phyloP scores from a whole-genome alignment of 2,888 invertebrate species.

The Heliothis peltigera region DNA sequence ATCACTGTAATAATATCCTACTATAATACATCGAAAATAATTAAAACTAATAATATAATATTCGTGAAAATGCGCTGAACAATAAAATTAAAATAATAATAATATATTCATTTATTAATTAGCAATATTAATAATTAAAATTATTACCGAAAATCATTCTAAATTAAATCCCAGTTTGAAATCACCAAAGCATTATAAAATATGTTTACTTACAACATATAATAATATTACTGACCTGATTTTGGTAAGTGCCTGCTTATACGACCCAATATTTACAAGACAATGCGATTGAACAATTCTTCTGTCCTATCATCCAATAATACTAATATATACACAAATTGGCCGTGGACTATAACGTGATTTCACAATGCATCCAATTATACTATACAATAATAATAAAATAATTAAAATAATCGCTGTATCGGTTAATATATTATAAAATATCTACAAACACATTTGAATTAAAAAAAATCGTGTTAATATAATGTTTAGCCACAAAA shows the following conservation, averaged over 20 bases:
- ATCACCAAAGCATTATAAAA: constrained; percentile 29
- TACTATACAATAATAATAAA: constrained; percentile 25
- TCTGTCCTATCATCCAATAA: constrained; percentile 13
- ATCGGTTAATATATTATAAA: constrained; percentile 17
- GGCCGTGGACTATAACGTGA: constrained; percentile 6
- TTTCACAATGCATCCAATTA: constrained; percentile 5
- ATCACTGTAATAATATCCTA: constrained; percentile 15
- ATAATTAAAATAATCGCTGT: constrained; percentile 25
- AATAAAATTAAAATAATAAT: constrained; percentile 15
- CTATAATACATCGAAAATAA: constrained; percentile 31
- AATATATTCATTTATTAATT: constrained; percentile 13
- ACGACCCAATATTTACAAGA: constrained; percentile 53
- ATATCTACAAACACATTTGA: constrained; percentile 36
- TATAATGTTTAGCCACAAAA: constrained; percentile 14
- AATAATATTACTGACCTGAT: constrained; percentile 70
- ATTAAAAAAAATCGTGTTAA: constrained; percentile 20
- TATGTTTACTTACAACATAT: constrained; percentile 48
- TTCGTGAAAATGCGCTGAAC: constrained; percentile 4
- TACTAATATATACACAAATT: constrained; percentile 39
- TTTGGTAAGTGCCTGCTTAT: constrained; percentile 71
- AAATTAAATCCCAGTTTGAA: constrained; percentile 17
- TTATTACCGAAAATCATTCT: constrained; percentile 21
- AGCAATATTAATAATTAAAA: constrained; percentile 10
- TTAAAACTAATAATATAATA: constrained; percentile 14
- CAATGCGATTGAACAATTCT: background rate